These are phyloP conservation scores for Geothlypis trichas DNA, from an alignment of 2,113 vertebrate genomes.

Conservation along the genomic window DNA sequence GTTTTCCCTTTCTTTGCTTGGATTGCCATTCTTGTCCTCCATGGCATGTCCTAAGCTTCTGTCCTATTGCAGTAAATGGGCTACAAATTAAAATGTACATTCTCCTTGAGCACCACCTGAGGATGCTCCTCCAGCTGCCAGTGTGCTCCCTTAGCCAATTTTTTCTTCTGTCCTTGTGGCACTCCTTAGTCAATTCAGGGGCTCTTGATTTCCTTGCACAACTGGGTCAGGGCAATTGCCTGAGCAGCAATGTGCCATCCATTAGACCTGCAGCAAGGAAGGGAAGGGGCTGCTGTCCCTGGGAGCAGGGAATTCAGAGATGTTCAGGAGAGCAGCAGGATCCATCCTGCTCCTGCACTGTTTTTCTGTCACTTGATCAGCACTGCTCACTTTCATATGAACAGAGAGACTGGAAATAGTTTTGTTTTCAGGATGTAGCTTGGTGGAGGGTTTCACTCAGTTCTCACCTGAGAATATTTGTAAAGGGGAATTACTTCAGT, in stretches of 20 bases:
- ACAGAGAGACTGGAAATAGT: background rate
- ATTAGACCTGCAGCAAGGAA: background rate
- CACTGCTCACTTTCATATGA: background rate
- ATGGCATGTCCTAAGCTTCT: conserved; percentile 46
- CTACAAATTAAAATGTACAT: conserved; percentile 46
- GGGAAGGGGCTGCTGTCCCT: background rate
- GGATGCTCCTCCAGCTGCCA: background rate
- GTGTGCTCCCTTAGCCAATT: background rate
- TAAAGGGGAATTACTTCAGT: background rate
- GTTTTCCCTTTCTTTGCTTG: conserved; percentile 52
- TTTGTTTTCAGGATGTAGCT: background rate
- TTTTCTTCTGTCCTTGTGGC: background rate
- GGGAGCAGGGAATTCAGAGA: background rate
- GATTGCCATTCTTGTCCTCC: conserved; percentile 55
- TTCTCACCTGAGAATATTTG: background rate
- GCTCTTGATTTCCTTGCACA: background rate
- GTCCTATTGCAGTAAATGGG: conserved; percentile 48
- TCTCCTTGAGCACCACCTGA: conserved; percentile 44
- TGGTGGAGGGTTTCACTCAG: background rate
- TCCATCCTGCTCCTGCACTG: background rate
- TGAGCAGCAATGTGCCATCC: background rate
- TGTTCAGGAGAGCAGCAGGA: background rate
- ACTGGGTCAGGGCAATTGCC: background rate
- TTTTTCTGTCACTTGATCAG: background rate
- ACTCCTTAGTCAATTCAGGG: background rate